Evolutionary conservation across 2,113 vertebrate genomes (phyloP), one percentile per base, ranked within the genome.

Genomic region (Podarcis muralis): DNA sequence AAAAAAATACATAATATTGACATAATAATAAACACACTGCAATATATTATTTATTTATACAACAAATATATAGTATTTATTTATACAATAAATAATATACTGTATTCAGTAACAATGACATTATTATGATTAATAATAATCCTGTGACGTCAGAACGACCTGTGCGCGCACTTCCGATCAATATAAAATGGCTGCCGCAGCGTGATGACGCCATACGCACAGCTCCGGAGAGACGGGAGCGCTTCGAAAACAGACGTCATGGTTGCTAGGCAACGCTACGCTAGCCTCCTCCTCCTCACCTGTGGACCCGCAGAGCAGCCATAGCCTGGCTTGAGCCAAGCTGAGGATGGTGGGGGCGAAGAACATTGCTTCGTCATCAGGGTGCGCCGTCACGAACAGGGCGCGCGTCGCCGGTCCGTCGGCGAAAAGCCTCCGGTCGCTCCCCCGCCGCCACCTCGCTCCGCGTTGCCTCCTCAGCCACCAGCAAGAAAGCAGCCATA

Each of bases 321-420:
- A 96, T 75, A 98, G 93, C 3, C 97, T 92, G 77, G 95, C 94
- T 75, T 97, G 90, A 86, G 94, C 85, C 75, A 99, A 95, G 76
- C 95, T 93, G 35, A 99, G 88, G 84, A 99, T 92, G 2, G 98
- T 96, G 77, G 99, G 99, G 43, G 98, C 97, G 95, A 99, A 99
- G 95, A 99, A 99, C 98, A 99, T 98, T 6, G 98, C 97, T 92
- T 99, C 99, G 92, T 99, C 99, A 95, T 99, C 99, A 22, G 99
- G 99, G 92, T 99, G 99, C 90, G 98, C 99, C 71, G 97, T 99
- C 23, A 99, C 96, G 40, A 99, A 15, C 65, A 99, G 92, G 4
- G 91, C 93, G 20, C 94, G 92, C 1, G 72, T 22, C 37, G 79
- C 25, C 18, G 72, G 69, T 85, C 79, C 84, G 13, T 72, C 80